phyloP scores from a whole-genome alignment of 2,888 invertebrate species.

The Eristalinus sepulchralis region DNA sequence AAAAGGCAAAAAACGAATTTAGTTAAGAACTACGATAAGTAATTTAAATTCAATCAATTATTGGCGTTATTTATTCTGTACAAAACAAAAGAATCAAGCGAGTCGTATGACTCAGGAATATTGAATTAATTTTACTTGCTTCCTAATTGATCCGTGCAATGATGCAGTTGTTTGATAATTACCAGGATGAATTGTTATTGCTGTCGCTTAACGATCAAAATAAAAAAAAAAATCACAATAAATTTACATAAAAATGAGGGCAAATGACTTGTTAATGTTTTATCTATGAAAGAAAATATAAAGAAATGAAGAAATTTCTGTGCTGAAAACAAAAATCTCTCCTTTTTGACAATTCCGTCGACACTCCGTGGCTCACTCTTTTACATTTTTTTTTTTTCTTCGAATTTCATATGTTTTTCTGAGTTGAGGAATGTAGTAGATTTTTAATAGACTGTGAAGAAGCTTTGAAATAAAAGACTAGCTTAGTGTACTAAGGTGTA shows the following conservation, averaged over 20 bases:
- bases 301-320: slow-evolving; percentile 55
- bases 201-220: background rate
- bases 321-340: slow-evolving; percentile 62
- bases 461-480: background rate
- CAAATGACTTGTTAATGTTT: slow-evolving; percentile 34
- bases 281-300: slow-evolving; percentile 55
- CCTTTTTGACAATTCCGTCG: slow-evolving; percentile 60
- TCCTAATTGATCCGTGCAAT: slow-evolving; percentile 15
- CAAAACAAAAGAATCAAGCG: slow-evolving; percentile 37
- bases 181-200: background rate
- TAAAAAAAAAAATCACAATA: slow-evolving; percentile 24
- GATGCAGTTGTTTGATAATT: slow-evolving; percentile 27
- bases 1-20: background rate
- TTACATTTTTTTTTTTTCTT: slow-evolving; percentile 20
- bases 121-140: slow-evolving; percentile 5
- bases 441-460: background rate
- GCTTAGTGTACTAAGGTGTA: background rate
- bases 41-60: background rate
- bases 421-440: slow-evolving; percentile 26
- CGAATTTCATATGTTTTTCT: background rate
- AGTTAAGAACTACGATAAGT: slow-evolving; percentile 6
- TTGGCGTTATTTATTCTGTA: background rate
- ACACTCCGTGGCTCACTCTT: slow-evolving; percentile 40
- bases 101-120: slow-evolving; percentile 60
- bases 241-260: slow-evolving; percentile 42